Base-by-base conservation (phyloP, 1,140 invertebrate species). In the Drosophila chauvacae region DNA sequence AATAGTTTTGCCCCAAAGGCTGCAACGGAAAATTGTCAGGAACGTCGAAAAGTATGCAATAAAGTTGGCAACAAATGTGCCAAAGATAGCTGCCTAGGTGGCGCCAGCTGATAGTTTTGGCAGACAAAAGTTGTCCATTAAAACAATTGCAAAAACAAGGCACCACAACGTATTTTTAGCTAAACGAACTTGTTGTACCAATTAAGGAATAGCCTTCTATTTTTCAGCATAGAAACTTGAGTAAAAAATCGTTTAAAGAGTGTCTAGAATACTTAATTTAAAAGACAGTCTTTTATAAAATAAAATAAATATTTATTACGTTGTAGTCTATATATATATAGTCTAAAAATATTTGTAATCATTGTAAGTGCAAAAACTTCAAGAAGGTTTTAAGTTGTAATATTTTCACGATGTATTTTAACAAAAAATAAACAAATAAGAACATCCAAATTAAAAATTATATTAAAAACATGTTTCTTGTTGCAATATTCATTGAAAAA, bases 21-120 rank as follows among this genome's bases (percentile, higher is more conserved):
- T 16, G 18, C 39, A 14, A n/a, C 7, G 14, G 11, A n/a, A 55
- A 30, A 42, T 56, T n/a, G 2, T 10, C 5, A 3, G 26, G 30
- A 44, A 37, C 41, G 18, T 50, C 47, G 2, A 50, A 64, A 81
- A 71, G 51, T 73, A 81, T 77, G 80, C 68, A 78, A 51, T 58
- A 79, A 44, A 56, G 35, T 41, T 57, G 23, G n/a, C 61, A 59
- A 41, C 13, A 41, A 66, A 56, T 26, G 42, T 69, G 48, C 26
- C 50, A 16, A 11, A 26, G 47, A 26, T 77, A 44, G 73, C 23
- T 50, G 58, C 33, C 39, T 53, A 70, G 66, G 63, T 70, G 66
- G 66, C 63, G 66, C 66, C 30, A 39, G 7, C 16, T 42, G 48
- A 26, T 53, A 26, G 7, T 47, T 20, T 37, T 26, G 30, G 28